Base-by-base conservation (phyloP, 2,113 vertebrate species). In the Tichodroma muraria region DNA sequence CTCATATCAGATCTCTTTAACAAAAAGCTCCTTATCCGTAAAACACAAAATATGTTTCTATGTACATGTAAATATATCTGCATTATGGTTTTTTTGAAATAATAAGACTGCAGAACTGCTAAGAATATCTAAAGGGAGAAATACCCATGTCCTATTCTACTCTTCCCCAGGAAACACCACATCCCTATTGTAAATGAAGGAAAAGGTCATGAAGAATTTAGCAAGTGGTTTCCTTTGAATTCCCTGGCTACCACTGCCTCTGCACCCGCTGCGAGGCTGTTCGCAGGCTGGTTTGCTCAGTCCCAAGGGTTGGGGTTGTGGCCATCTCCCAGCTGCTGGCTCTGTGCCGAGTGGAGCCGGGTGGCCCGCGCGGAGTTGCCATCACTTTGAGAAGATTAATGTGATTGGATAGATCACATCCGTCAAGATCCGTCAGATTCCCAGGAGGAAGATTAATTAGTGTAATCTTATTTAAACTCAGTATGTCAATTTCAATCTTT, bases 121-220 rank as follows among this genome's bases (percentile, higher is more conserved):
- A 65, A 49, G 45, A 83, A 44, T 16, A 53, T 42, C 11, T 35
- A 42, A 73, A 73, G 50, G 37, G 42, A 72, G 50, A 89, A 66
- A 73, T 44, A 69, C 24, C 42, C 44, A 73, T 61, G 57, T 81
- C 73, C 71, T 63, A 13, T 68, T 76, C 57, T 37, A 45, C 66
- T 20, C 89, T 77, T 91, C 27, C 80, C 87, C 57, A 22, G 84
- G 84, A 79, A 94, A 88, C 60, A 61, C 63, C 88, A 69, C 72
- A 28, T 57, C 50, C 10, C 78, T 28, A 20, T 53, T 69, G 70
- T 92, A 82, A 93, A 77, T 38, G 56, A 90, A 89, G 91, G 89
- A 82, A 97, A 94, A 95, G 94, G 88, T 94, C 90, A 80, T 25
- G 68, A 33, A 50, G 88, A 80, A 91, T 80, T 85, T 70, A 90